These are phyloP conservation scores for Torymus tubicola DNA, from an alignment of 2,888 invertebrate genomes.

Conservation along the genomic window DNA sequence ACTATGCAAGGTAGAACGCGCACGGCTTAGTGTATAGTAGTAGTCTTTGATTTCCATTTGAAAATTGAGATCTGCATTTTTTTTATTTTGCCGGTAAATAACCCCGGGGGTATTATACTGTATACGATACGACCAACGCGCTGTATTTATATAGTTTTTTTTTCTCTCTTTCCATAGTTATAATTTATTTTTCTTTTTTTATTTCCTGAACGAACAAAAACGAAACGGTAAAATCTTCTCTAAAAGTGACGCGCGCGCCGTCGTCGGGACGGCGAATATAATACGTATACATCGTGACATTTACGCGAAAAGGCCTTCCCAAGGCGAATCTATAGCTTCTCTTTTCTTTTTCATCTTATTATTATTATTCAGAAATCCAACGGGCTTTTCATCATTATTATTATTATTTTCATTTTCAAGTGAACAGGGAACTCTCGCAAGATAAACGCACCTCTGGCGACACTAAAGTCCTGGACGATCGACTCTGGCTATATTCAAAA, in stretches of 20 bases:
- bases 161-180: background rate
- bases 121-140: constrained; percentile 3
- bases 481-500: background rate
- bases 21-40: constrained; percentile 43
- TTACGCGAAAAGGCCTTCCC: constrained; percentile 32
- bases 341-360: too few relatives aligned
- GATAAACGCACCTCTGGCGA: background rate
- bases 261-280: background rate
- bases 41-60: constrained; percentile 54
- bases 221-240: constrained; percentile 31
- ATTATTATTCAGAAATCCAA: constrained; percentile 15
- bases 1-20: constrained; percentile 38
- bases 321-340: constrained; percentile 19
- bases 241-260: constrained; percentile 15
- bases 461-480: background rate
- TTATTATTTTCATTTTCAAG: constrained; percentile 4
- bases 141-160: constrained; percentile 18
- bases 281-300: constrained; percentile 36
- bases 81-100: constrained; percentile 34
- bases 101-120: background rate
- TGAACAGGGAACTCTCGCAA: constrained; percentile 11
- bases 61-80: constrained; percentile 52
- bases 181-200: background rate
- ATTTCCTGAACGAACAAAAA: constrained; percentile 20
- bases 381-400: background rate